phyloP scores from a whole-genome alignment of 2,888 invertebrate species.

The Diaphora mendica region DNA sequence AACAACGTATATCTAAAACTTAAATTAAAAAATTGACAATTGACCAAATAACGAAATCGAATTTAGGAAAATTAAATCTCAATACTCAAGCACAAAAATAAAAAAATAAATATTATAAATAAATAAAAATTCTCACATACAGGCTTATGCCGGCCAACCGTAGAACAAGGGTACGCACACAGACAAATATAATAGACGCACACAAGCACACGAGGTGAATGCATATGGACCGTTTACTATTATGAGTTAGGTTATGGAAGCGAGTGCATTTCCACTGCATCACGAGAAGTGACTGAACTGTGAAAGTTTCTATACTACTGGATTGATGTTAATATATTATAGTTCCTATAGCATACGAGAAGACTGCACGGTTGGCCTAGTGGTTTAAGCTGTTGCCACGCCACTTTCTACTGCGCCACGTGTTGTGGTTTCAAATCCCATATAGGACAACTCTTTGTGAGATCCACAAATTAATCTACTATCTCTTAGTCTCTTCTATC shows the following conservation, averaged over 20 bases:
- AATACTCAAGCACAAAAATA: neutral
- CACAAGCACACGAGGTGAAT: slow-evolving; percentile 54
- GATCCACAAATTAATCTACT: too few species aligned
- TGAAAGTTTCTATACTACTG: neutral
- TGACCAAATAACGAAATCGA: neutral
- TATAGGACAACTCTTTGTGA: too few species aligned
- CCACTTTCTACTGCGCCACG: too few species aligned
- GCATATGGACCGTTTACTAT: slow-evolving; percentile 82
- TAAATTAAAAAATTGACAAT: neutral
- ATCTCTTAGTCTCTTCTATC: too few species aligned
- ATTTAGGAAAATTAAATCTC: neutral
- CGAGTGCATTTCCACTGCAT: slow-evolving; percentile 52
- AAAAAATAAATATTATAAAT: slow-evolving; percentile 15
- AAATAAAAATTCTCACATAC: slow-evolving; percentile 55
- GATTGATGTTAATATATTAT: too few species aligned
- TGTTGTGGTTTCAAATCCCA: too few species aligned
- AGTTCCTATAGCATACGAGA: too few species aligned
- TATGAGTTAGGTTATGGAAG: slow-evolving; percentile 64
- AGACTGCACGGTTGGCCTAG: too few species aligned
- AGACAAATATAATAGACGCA: slow-evolving; percentile 56
- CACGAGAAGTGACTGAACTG: slow-evolving; percentile 30
- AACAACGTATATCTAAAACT: neutral
- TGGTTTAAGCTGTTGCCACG: too few species aligned
- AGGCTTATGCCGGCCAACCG: slow-evolving; percentile 54
- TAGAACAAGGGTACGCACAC: slow-evolving; percentile 67